Base-by-base conservation (phyloP, 2,797 vertebrate genomes). In the Margarornis squamiger region DNA sequence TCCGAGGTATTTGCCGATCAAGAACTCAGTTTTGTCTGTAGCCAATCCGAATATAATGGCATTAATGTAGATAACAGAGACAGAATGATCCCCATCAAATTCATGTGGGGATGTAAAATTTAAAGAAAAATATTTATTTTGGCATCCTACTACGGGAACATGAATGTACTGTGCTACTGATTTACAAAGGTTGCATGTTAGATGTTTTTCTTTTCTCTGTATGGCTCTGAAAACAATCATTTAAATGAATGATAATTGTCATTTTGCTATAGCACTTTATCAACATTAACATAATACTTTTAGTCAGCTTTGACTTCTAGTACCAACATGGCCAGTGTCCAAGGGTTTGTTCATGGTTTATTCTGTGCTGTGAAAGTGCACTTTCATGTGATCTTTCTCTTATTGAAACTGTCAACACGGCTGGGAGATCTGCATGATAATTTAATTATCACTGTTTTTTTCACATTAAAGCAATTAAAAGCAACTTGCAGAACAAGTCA, bases 361-460 rank as follows among this genome's bases (percentile, higher is more conserved):
- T 41, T 85, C 17, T 43, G 6, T 41, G 81, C 65, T 87, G 54
- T 90, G 76, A n/a, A 91, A 74, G 43, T 65, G 22, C 79, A 72
- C 24, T 87, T 96, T 70, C 16, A 43, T 57, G 12, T 17, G 61
- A 57, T 67, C 63, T 89, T 95, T 77, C 82, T 95, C 36, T 32
- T 75, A 81, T 72, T 93, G 82, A 76, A 88, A 23, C 92, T 94
- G 82, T 75, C 86, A 93, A 66, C 62, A 41, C 0, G 0, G 15
- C 32, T 78, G 80, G 34, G n/a, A 90, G 86, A 78, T 95, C 85
- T 95, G 71, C 82, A 34, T 78, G 89, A 95, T 96, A 92, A 96
- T 97, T 97, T 92, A 86, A 95, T 96, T 95, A 92, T 96, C 88
- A 66, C 86, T 34, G 46, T 14, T 91, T 96, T 91, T 96, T 96